Base-by-base conservation (phyloP, 2,797 vertebrate species). In the Acrossocheilus fasciatus region DNA sequence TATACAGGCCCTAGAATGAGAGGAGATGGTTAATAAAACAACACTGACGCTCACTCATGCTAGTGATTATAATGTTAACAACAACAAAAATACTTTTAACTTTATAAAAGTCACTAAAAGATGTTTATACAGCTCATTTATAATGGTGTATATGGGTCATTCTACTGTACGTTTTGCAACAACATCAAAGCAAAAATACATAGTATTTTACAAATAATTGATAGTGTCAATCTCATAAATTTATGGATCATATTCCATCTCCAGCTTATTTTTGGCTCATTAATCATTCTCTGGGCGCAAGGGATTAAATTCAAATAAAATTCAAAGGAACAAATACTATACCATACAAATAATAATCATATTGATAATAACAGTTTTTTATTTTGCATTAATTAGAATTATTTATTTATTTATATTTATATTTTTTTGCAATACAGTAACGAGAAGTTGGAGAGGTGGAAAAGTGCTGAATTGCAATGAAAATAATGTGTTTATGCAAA, bases 1-100 rank as follows among this genome's bases (percentile, higher is more conserved):
- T 98, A 85, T 98, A 98, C 6, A 97, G 94, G 45, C 97, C 98
- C 97, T 98, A 92, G 36, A 68, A 89, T 89, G 57, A 91, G 59
- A 88, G 41, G 77, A 92, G 36, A 20, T 1, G 9, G 15, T 50
- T 75, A 26, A n/a, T 10, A 0, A 45, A 62, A 45, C 10, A 78
- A 39, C 47, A 23, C 1, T 10, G 0, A 43, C 9, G 2, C 18
- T 72, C 34, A 6, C 36, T 23, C 36, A n/a, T 26, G 59, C n/a
- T 30, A 14, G 26, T 30, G 59, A 73, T 36, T 66, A 34, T 17
- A 17, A 62, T 62, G 57, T 12, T 62, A 62, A 11, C 23, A 26
- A n/a, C 11, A 23, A 59, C 57, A 59, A 59, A 52, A 8, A 23
- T 4, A 54, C 2, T 6, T n/a, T 26, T 62, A 2, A 62, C 3